These are phyloP conservation scores for Cyanoramphus novaezelandiae DNA, from an alignment of 2,113 vertebrate genomes.

Conservation along the genomic window DNA sequence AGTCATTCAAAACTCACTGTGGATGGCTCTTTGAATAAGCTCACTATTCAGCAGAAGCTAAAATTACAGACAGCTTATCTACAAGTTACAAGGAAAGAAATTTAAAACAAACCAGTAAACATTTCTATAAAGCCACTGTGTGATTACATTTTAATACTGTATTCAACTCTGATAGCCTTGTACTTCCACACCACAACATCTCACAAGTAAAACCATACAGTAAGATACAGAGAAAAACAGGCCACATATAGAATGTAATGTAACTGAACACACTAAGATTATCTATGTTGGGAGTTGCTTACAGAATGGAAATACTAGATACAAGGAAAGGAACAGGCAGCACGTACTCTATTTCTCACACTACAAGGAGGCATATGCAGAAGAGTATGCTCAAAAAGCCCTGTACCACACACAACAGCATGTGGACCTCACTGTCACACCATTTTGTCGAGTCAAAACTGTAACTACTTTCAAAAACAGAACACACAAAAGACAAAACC, in stretches of 20 bases:
- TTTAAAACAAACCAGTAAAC: not conserved
- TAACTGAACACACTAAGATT: not conserved
- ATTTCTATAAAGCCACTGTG: not conserved
- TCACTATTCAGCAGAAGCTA: not conserved
- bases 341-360: not conserved
- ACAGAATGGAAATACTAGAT: not conserved
- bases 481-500: not conserved
- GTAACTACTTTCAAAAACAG: not conserved
- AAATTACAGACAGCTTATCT: not conserved
- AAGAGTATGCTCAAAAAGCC: not conserved
- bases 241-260: not conserved
- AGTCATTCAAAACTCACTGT: not conserved
- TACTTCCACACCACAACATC: not conserved
- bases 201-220: not conserved
- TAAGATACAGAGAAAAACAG: not conserved
- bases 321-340: not conserved
- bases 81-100: not conserved
- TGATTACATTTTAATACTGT: not conserved
- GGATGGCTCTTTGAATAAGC: not conserved
- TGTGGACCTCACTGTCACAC: not conserved
- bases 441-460: not conserved
- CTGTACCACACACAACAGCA: not conserved
- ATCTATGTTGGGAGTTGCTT: not conserved
- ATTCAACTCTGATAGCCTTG: not conserved
- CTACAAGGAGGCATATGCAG: not conserved